Base-by-base conservation (phyloP, 2,797 vertebrate species). In the Pseudochirops corinnae region DNA sequence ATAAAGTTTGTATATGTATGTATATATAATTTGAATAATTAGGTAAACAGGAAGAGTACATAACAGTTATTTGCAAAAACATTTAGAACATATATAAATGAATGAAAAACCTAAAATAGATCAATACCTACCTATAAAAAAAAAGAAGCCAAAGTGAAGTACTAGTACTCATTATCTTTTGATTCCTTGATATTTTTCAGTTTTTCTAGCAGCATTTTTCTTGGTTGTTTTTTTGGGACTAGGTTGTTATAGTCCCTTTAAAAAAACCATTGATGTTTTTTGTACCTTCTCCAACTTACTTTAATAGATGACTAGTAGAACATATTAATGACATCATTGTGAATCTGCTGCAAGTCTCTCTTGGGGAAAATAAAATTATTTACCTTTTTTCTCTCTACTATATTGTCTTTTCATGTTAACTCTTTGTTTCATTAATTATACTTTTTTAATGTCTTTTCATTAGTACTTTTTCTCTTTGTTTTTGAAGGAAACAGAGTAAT, bases 281-380 rank as follows among this genome's bases (percentile, higher is more conserved):
- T 16, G 55, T 95, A 29, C 39, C 21, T 94, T 94, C 52, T 93
- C 62, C 50, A 33, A 95, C 91, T 94, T 56, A 95, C 90, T 94
- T 56, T 24, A 96, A 91, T 67, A 94, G 3, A 0, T 31, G 93
- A 94, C 29, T 58, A 94, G 28, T 16, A 56, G 94, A 90, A 94
- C 57, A 92, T 96, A 96, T 94, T 94, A 96, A 95, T 60, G 93
- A 55, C 57, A 95, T 96, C 93, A 62, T 28, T 95, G 90, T 55
- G 53, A 46, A 92, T 97, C 91, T 96, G 93, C 91, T 96, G 26
- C 95, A 96, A 67, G 96, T 97, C 96, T 12, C 94, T 53, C 56
- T 74, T 96, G 82, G 60, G 55, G 55, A 96, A 93, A 95, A 96
- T 7, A 96, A 90, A 97, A 96, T 94, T 96, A 91, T 97, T 97